Evolutionary conservation across 2,113 vertebrate genomes (phyloP), one percentile per base, ranked within the genome.

Genomic region (Gallinago jamesoni): DNA sequence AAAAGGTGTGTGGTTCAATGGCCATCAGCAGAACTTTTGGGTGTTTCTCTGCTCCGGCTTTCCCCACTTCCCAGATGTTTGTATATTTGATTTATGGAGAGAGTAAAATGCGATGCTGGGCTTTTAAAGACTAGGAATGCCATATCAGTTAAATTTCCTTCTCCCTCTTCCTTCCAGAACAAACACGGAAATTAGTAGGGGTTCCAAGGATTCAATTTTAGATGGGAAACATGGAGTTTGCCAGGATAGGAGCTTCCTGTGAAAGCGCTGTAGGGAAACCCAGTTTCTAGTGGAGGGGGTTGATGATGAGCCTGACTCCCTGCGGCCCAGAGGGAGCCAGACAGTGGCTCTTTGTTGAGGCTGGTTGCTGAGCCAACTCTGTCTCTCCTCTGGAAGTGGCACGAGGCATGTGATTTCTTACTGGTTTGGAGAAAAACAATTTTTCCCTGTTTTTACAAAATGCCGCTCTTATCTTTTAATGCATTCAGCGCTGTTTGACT

Each of bases 261-360:
- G 31, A 10, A 37, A 30, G 37, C 2, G 2, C 79, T 24, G 19
- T 3, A 16, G 52, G 55, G 84, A 47, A 77, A 24, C 45, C 12
- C 33, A 13, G 3, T 25, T 45, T 59, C 73, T 64, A 1, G 4
- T 18, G 48, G 68, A 87, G 74, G 30, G 87, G 52, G 55, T 27
- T 39, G 79, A 13, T 39, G 86, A 12, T 5, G 48, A n/a, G 41
- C 21, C 12, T 0, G 6, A 10, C 25, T 77, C 74, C 59, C 41
- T 1, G n/a, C 30, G 55, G 76, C 52, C 48, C 13, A 53, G 48
- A 45, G 76, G 9, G 33, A 67, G 47, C 63, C 0, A 39, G 92
- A 97, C 91, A 97, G 84, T 87, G 90, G 30, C 84, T 72, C 97
- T 97, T 97, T 97, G 96, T 97, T 94, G 30, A 28, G 59, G 14